Evolutionary conservation across 2,113 vertebrate genomes (phyloP), one percentile per base, ranked within the genome.

Genomic region (Sinosuthora webbiana): DNA sequence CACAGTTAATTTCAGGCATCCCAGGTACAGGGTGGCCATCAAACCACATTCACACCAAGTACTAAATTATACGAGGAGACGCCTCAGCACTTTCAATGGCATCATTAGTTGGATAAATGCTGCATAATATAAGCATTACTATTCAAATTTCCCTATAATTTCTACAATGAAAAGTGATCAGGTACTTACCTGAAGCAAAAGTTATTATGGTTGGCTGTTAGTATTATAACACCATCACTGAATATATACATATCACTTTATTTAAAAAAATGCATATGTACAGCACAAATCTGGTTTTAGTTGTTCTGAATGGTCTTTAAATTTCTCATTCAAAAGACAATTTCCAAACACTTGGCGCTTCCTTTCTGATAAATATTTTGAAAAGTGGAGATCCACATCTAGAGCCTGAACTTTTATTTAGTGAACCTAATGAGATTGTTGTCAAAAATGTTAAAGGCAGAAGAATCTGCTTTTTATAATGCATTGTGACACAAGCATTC

Each of bases 101-200:
- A 81, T 71, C 76, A 88, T 94, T 95, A 96, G 79, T 13, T 83
- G 71, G 90, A 83, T 91, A 86, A 95, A 94, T 89, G 77, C 80
- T 84, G 89, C 64, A 87, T 91, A 94, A 92, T 87, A 10, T 27
- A 75, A 45, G 42, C 49, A 91, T 81, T 91, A 56, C 39, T 50
- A 94, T 94, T 95, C 69, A 94, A 94, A 95, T 81, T 57, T 89
- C 41, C 35, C 68, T 30, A 37, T 71, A 86, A 95, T 92, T 93
- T 86, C 59, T 49, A 15, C 77, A 90, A 80, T 45, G 63, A 92
- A 88, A 88, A 63, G 47, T 65, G 68, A 93, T 86, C 76, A 1
- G 37, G n/a, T 74, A 75, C 85, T 79, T 82, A 87, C 50, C 56
- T 68, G 73, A 94, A 94, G 71, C 9, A 83, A 63, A 85, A 74